Evolutionary conservation across 2,797 vertebrate genomes (phyloP).

Genomic region (Gastrophryne carolinensis): DNA sequence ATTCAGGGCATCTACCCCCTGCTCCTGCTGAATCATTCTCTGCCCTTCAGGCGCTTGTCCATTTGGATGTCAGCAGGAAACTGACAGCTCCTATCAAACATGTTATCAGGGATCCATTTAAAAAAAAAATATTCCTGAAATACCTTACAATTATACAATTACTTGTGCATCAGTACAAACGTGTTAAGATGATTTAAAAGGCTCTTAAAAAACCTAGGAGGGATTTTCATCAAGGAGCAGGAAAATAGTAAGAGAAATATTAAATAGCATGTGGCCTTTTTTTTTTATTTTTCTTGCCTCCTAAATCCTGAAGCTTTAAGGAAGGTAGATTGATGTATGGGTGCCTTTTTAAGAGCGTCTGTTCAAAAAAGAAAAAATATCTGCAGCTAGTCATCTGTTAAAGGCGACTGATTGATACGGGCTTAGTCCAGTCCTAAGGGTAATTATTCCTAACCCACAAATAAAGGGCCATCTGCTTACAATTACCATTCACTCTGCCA

Average conservation of each 20-base stretch:
- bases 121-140: neutral
- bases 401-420: constrained; percentile 42
- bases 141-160: neutral
- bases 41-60: too few species aligned
- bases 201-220: neutral
- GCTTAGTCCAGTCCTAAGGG: constrained; percentile 53
- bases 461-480: constrained; percentile 69
- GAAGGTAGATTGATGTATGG: neutral
- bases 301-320: neutral
- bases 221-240: neutral
- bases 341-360: constrained; percentile 10
- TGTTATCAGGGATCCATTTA: constrained; percentile 11
- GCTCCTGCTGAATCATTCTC: too few species aligned
- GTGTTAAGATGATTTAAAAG: constrained; percentile 4
- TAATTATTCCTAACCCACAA: constrained; percentile 55
- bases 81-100: neutral
- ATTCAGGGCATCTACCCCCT: too few species aligned
- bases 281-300: neutral
- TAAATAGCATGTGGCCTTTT: neutral
- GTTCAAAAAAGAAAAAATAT: constrained; percentile 24
- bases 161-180: constrained; percentile 11
- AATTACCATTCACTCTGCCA: constrained; percentile 65
- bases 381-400: constrained; percentile 47
- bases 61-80: too few species aligned
- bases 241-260: neutral